phyloP scores from a whole-genome alignment of 37 sponge, comb jelly and placozoan species.

The Amphimedon queenslandica region DNA sequence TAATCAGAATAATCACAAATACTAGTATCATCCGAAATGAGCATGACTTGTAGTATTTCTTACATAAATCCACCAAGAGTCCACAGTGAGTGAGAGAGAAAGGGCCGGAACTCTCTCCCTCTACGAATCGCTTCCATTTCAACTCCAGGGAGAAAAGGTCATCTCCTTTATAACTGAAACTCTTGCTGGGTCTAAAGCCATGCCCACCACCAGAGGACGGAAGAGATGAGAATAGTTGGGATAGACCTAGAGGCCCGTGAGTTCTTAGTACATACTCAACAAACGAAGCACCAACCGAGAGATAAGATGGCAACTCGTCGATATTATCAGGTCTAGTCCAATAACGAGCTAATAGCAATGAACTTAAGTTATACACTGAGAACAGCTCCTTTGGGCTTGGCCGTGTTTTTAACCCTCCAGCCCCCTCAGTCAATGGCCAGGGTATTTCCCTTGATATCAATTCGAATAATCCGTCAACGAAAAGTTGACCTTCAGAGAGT shows the following conservation, averaged over 20 bases:
- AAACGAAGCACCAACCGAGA: constrained; percentile 20
- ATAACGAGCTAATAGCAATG: constrained; percentile 9
- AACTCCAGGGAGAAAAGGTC: constrained; percentile 16
- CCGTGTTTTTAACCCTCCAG: neutral
- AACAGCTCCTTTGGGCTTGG: constrained; percentile 1
- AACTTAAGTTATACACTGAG: neutral
- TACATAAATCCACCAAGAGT: constrained; percentile 1
- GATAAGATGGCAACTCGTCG: constrained; percentile 12
- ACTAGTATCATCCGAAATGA: constrained; percentile 2
- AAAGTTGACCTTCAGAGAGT: constrained; percentile 9
- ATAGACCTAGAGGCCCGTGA: constrained; percentile 13
- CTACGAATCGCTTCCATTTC: constrained; percentile 28
- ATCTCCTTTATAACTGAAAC: constrained; percentile 13
- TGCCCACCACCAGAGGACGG: constrained; percentile 4
- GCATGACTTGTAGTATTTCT: constrained; percentile 3
- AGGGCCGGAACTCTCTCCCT: constrained; percentile 15
- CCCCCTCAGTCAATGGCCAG: neutral
- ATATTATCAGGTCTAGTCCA: constrained; percentile 16
- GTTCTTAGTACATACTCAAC: constrained; percentile 8
- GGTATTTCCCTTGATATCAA: constrained; percentile 2
- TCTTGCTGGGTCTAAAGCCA: neutral
- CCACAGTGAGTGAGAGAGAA: constrained; percentile 13
- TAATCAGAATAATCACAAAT: constrained; percentile 16
- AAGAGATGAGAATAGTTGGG: neutral
- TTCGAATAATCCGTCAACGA: constrained; percentile 27